Percentiles rank a stretch among this genome's conserved stretches.
These are phyloP conservation scores for Philhelius pedissequus DNA, from an alignment of 2,888 invertebrate genomes.

Conservation along the genomic window DNA sequence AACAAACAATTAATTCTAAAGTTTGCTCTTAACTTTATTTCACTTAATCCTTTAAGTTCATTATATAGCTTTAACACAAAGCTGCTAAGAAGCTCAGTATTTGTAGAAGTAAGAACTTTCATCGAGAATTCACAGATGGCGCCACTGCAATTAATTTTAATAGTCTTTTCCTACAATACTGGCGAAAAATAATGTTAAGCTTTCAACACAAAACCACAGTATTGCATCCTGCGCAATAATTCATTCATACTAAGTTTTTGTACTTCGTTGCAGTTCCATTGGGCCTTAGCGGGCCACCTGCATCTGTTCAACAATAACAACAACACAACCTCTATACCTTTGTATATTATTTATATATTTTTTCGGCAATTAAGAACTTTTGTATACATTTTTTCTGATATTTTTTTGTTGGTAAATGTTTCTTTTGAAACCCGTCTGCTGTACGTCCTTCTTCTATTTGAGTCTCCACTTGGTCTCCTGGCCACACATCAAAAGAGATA, in stretches of 20 bases:
- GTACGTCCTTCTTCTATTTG: not conserved
- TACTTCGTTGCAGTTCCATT: constrained; percentile 17
- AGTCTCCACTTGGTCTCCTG: constrained; percentile 4
- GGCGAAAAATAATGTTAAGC: constrained; percentile 38
- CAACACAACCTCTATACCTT: not conserved
- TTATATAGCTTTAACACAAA: constrained; percentile 38
- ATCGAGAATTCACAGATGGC: constrained; percentile 54
- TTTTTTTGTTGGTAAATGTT: constrained; percentile 3
- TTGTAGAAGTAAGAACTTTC: not conserved
- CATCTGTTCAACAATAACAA: not conserved
- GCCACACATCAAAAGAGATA: constrained; percentile 50
- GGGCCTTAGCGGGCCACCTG: constrained; percentile 21
- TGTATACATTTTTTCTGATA: not conserved
- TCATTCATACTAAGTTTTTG: not conserved
- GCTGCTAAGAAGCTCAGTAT: constrained; percentile 37
- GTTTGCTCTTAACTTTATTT: constrained; percentile 16
- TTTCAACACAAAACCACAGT: constrained; percentile 42
- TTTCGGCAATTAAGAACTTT: constrained; percentile 62
- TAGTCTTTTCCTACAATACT: not conserved
- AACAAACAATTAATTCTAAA: constrained; percentile 21
- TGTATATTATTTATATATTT: constrained; percentile 24
- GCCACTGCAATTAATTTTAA: constrained; percentile 7
- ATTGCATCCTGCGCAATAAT: constrained; percentile 38
- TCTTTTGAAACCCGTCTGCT: not conserved
- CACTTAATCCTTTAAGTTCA: constrained; percentile 28